Conservation (phyloP, 2,797 vertebrate genomes). For the Liasis olivaceus region DNA sequence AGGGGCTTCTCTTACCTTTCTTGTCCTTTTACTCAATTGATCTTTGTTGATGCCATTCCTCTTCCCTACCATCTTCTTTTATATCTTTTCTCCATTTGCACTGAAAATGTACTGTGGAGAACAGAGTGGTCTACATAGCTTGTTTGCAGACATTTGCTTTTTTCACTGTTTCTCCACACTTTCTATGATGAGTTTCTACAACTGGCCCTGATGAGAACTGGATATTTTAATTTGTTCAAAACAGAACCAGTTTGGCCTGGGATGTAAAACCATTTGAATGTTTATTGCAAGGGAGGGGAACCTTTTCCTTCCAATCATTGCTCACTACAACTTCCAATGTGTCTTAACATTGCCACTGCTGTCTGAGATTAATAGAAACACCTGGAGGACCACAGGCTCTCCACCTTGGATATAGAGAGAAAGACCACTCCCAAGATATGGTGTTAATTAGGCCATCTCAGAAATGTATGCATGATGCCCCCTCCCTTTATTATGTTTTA, state of each 20-base stretch:
- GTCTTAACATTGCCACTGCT: not conserved
- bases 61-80: not conserved
- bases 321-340: not conserved
- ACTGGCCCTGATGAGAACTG: not conserved
- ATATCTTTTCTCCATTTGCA: not conserved
- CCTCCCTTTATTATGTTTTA: slow-evolving; percentile 4
- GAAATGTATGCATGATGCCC: not conserved
- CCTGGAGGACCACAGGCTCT: not conserved
- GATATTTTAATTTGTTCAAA: not conserved
- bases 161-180: not conserved
- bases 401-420: not conserved
- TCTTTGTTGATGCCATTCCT: not conserved
- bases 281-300: not conserved
- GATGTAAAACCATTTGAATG: not conserved
- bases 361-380: not conserved
- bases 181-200: not conserved
- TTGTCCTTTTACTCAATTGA: not conserved
- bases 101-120: not conserved
- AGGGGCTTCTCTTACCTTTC: not conserved
- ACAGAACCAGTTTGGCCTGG: not conserved
- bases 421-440: not conserved
- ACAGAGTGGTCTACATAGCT: not conserved
- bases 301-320: not conserved
- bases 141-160: not conserved
- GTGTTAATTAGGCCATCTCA: not conserved